Base-by-base conservation (phyloP, 2,797 vertebrate genomes). In the Esox masquinongy region DNA sequence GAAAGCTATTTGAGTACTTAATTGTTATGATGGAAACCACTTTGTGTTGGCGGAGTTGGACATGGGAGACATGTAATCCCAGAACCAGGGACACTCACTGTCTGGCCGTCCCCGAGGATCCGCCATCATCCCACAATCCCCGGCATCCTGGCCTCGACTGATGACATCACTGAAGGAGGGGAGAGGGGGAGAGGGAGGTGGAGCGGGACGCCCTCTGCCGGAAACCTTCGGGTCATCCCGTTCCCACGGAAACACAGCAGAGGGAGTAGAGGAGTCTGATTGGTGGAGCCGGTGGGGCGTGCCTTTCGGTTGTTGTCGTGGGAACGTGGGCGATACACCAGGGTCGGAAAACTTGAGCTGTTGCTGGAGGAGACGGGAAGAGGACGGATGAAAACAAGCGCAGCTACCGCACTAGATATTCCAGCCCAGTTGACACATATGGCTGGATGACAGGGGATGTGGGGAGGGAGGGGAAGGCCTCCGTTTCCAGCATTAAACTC, bases 201-300 rank as follows among this genome's bases (percentile, higher is more conserved):
- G 80, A 80, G 36, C 79, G 43, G 12, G 78, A 78, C 51, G 85
- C 74, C 87, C 93, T 79, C 78, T 90, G 78, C 80, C 81, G 74
- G 80, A 70, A 31, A 85, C 79, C 77, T 75, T 82, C 0, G 82
- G 75, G 76, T 92, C 88, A 53, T 91, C 87, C 29, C 90, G 92
- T 88, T 95, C 95, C 94, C 95, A 95, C 0, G 95, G 94, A 94
- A 95, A 95, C 75, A 63, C 81, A 74, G 90, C 86, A 43, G 72
- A 81, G 31, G 90, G 88, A 75, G 91, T 88, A 51, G 90, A 90
- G 76, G 90, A 91, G 47, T 93, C 92, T 0, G 86, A 86, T 78
- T 91, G 93, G 82, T 90, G 75, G 43, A 86, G 90, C 11, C 83
- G 83, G 31, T 84, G 79, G 72, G 91, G 88, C 16, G 93, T 87